phyloP scores from a whole-genome alignment of 1,140 invertebrate genomes.

The Glossosoma conforme region DNA sequence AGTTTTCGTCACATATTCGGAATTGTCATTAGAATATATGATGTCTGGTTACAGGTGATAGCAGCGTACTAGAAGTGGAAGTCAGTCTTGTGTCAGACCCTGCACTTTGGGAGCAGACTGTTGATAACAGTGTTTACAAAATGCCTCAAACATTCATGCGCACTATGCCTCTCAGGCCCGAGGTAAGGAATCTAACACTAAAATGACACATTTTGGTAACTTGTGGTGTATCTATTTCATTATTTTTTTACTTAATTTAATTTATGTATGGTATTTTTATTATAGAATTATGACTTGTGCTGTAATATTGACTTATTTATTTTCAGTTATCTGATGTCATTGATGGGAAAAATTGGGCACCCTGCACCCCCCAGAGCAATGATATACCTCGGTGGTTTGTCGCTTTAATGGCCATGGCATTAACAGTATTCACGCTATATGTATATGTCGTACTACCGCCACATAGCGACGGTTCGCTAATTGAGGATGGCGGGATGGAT shows the following conservation, averaged over 20 bases:
- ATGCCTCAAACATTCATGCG: conserved; percentile 25
- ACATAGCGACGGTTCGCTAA: conserved; percentile 14
- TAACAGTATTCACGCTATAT: conserved; percentile 26
- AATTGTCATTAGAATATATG: neutral
- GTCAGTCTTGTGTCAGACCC: conserved; percentile 28
- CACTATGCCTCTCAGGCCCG: conserved; percentile 26
- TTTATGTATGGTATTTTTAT: neutral
- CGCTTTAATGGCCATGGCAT: conserved; percentile 16
- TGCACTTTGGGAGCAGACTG: conserved; percentile 21
- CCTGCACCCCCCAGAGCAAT: conserved; percentile 17
- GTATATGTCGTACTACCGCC: conserved; percentile 26
- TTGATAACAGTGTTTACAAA: conserved; percentile 22
- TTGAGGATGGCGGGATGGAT: conserved; percentile 13
- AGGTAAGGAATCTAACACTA: no score
- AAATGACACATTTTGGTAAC: no score
- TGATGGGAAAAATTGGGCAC: conserved; percentile 25
- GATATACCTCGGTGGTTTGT: conserved; percentile 29
- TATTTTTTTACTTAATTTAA: neutral
- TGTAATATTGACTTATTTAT: neutral
- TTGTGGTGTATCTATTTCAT: no score
- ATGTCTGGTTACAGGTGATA: conserved; percentile 17
- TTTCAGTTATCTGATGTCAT: conserved; percentile 20
- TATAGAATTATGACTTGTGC: neutral
- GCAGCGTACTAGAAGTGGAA: conserved; percentile 25
- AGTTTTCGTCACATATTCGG: no score